Base-by-base conservation (phyloP, 2,797 vertebrate genomes). In the Sphaeramia orbicularis region DNA sequence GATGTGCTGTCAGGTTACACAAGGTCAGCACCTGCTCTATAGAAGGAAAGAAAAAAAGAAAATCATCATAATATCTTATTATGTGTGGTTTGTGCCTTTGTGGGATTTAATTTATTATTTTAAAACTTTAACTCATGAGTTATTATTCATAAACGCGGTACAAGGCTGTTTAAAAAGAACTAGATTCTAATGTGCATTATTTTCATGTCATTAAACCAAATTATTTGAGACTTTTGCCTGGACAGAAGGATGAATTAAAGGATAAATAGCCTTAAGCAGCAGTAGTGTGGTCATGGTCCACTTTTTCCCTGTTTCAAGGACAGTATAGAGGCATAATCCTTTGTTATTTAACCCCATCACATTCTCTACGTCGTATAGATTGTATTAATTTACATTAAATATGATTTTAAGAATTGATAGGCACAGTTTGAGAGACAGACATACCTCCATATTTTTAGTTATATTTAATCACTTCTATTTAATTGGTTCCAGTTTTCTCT, bases 181-280 rank as follows among this genome's bases (percentile, higher is more conserved):
- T 27, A 41, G 14, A 40, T 63, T 50, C 54, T 65, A 6, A 63
- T 65, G 74, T 69, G 41, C 64, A 74, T 65, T 62, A 52, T 18
- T 65, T 73, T 73, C 35, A 55, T 76, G 32, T 56, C 42, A 36
- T 45, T 55, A 49, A 72, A 65, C 48, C 40, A 52, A 58, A 65
- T 32, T 14, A 21, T 59, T 52, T 53, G 18, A 40, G 47, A 37
- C 16, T 45, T 47, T 54, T 59, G 3, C 21, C 10, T 12, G 43
- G 12, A 32, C n/a, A 37, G 43, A 6, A 53, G 62, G 19, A 57
- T 50, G 38, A 64, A 65, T 65, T 11, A 38, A 56, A 11, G 53
- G 21, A 35, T n/a, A 12, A 19, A 35, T 49, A 45, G n/a, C 50
- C 55, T 41, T 7, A 35, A 10, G 19, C 56, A 40, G 51, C 6